Evolutionary conservation across 2,888 invertebrate species (phyloP).

Genomic region (Andrena minutula): DNA sequence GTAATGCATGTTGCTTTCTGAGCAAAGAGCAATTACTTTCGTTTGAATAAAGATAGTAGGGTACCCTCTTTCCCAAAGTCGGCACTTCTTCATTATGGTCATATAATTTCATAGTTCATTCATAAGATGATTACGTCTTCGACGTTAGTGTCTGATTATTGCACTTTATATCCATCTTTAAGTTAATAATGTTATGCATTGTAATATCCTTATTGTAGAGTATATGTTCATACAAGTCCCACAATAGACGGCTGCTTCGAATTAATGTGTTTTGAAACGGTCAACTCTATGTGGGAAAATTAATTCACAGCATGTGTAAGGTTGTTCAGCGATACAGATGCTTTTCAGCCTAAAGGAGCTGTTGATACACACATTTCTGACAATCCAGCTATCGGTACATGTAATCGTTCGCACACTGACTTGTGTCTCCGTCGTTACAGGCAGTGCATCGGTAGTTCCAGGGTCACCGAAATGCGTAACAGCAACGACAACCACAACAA

Average conservation of each 20-base stretch:
- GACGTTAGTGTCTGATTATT: neutral
- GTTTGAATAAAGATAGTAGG: slow-evolving; percentile 3
- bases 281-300: slow-evolving; percentile 71
- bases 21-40: neutral
- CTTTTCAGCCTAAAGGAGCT: slow-evolving; percentile 71
- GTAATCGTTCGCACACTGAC: neutral
- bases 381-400: neutral
- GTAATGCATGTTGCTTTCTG: slow-evolving; percentile 27
- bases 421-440: slow-evolving; percentile 80
- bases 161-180: slow-evolving; percentile 2
- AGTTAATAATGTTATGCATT: slow-evolving; percentile 24
- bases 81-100: neutral
- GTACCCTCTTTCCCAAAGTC: neutral
- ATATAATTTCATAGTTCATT: slow-evolving; percentile 20
- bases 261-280: slow-evolving; percentile 45
- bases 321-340: slow-evolving; percentile 57
- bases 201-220: slow-evolving; percentile 23
- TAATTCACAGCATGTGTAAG: slow-evolving; percentile 78
- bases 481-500: slow-evolving; percentile 63
- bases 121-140: neutral
- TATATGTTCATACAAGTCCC: slow-evolving; percentile 35
- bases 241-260: slow-evolving; percentile 51
- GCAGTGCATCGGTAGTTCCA: slow-evolving; percentile 85
- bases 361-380: slow-evolving; percentile 58
- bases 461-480: slow-evolving; percentile 78